Conservation (phyloP, 2,113 vertebrate genomes). For the Xenopus borealis region DNA sequence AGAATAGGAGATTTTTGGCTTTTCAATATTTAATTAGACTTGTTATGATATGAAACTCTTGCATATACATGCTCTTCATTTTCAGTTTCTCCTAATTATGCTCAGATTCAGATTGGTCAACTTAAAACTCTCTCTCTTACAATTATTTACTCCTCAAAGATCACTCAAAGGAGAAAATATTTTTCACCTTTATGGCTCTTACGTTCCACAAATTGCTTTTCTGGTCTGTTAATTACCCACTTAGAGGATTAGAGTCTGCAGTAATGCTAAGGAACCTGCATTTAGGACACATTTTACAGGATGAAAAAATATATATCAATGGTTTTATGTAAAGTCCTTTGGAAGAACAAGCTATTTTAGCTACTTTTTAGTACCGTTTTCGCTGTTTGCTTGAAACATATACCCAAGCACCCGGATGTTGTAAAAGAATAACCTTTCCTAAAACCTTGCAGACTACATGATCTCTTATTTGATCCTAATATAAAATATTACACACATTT, state of each 20-base stretch:
- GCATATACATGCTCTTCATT: conserved; percentile 63
- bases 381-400: too few species aligned
- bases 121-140: conserved; percentile 64
- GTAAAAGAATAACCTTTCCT: too few species aligned
- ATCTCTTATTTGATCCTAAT: too few species aligned
- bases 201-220: conserved; percentile 70
- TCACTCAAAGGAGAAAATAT: conserved; percentile 66
- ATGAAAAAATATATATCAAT: conserved; percentile 54
- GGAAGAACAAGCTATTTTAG: conserved; percentile 51
- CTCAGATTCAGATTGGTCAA: conserved; percentile 70
- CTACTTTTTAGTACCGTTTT: conserved; percentile 45
- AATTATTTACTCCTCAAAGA: conserved; percentile 80
- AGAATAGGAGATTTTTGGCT: conserved; percentile 65
- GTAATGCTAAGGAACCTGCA: conserved; percentile 61
- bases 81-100: conserved; percentile 70
- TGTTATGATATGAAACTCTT: conserved; percentile 65
- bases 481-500: conserved; percentile 43
- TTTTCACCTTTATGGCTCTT: conserved; percentile 70
- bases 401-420: too few species aligned
- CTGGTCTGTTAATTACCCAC: conserved; percentile 72
- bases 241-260: conserved; percentile 69
- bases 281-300: conserved; percentile 63
- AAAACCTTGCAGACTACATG: too few species aligned
- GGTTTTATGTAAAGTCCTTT: conserved; percentile 55
- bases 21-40: conserved; percentile 82